Evolutionary conservation across 2,797 vertebrate species (phyloP).

Genomic region (Eidolon dupreanum): DNA sequence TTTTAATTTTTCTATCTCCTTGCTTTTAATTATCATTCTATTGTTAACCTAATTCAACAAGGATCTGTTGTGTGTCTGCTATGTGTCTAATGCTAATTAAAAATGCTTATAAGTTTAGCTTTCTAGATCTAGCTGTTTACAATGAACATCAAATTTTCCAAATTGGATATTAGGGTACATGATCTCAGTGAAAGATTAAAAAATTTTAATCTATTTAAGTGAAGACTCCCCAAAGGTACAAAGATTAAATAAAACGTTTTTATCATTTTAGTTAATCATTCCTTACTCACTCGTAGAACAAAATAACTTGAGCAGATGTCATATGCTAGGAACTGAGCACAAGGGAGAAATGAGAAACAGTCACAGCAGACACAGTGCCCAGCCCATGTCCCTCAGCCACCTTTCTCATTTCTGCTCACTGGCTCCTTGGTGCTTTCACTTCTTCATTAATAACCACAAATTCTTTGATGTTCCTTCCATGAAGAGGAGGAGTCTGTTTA

Average conservation of each 20-base stretch:
- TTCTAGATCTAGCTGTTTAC: conserved; percentile 57
- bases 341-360: background rate
- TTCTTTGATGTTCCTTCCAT: background rate
- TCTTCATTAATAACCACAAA: background rate
- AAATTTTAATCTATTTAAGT: conserved; percentile 51
- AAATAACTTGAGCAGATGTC: background rate
- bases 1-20: conserved; percentile 31
- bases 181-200: conserved; percentile 31
- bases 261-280: background rate
- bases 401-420: background rate
- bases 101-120: conserved; percentile 67
- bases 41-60: conserved; percentile 55
- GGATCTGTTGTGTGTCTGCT: conserved; percentile 37
- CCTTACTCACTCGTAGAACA: background rate
- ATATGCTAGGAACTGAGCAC: background rate
- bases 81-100: conserved; percentile 64
- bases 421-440: background rate
- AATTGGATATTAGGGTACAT: conserved; percentile 60
- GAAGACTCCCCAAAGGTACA: background rate
- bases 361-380: background rate
- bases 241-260: conserved; percentile 58
- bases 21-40: conserved; percentile 54
- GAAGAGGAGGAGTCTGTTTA: background rate
- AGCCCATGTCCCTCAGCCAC: no score
- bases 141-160: conserved; percentile 57